Percentiles rank a stretch among this genome's conserved stretches.
These are phyloP conservation scores for Caenorhabditis brenneri DNA, from an alignment of 1,140 invertebrate species.

Conservation along the genomic window DNA sequence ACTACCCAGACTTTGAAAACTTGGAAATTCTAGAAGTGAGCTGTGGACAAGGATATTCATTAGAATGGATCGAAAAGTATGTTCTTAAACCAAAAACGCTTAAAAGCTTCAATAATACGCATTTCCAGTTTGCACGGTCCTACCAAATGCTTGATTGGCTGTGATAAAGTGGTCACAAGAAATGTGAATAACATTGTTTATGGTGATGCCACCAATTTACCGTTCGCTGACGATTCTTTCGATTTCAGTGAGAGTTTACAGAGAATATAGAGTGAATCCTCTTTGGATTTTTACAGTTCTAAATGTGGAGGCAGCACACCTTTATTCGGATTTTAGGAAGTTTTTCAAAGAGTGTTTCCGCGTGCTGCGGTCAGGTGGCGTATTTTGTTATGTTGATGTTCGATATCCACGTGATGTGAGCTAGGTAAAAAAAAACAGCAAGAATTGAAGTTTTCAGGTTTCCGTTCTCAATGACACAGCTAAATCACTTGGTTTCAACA, in stretches of 20 bases:
- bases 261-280: not conserved
- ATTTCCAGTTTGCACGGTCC: slow-evolving; percentile 1
- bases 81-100: not conserved
- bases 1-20: not conserved
- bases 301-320: slow-evolving; percentile 47
- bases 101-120: not conserved
- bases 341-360: slow-evolving; percentile 42
- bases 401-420: slow-evolving; percentile 22
- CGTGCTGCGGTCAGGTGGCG: slow-evolving; percentile 28
- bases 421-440: not conserved
- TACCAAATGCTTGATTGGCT: not conserved
- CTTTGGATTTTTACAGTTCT: slow-evolving; percentile 28
- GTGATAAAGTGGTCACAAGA: slow-evolving; percentile 16
- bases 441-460: not conserved
- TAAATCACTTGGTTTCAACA: not conserved
- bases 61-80: slow-evolving; percentile 44
- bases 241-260: slow-evolving; percentile 5
- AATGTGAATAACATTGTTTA: slow-evolving; percentile 25
- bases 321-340: slow-evolving; percentile 1
- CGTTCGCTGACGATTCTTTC: slow-evolving; percentile 4
- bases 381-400: slow-evolving; percentile 43
- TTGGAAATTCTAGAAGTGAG: slow-evolving; percentile 28
- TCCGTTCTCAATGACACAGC: not conserved
- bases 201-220: not conserved
- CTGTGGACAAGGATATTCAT: slow-evolving; percentile 33